Percentiles rank a stretch among this genome's conserved stretches.
These are phyloP conservation scores for Brachyptera putata DNA, from an alignment of 2,888 invertebrate genomes.

Conservation along the genomic window DNA sequence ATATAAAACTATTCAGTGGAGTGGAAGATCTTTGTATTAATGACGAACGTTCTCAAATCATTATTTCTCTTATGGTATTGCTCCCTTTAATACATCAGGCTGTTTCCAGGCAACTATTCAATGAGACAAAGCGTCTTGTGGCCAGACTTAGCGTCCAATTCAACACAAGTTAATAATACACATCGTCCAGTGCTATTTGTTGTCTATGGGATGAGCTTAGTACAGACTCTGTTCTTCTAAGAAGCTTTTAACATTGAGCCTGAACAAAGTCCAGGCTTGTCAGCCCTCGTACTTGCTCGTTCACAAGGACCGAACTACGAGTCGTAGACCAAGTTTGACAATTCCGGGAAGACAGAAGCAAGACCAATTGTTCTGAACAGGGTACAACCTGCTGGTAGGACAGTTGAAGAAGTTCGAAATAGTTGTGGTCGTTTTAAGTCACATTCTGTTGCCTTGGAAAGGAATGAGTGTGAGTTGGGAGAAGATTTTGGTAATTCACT, in stretches of 20 bases:
- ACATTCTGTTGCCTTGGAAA: background rate
- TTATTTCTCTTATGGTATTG: too few relatives aligned
- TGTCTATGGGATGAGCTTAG: background rate
- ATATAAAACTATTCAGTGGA: too few relatives aligned
- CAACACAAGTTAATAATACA: constrained; percentile 5
- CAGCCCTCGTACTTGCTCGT: constrained; percentile 10
- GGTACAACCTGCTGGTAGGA: background rate
- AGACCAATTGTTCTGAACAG: constrained; percentile 9
- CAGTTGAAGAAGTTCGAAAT: background rate
- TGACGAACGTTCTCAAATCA: too few relatives aligned
- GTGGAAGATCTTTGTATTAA: too few relatives aligned
- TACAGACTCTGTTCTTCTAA: constrained; percentile 1
- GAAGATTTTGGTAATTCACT: constrained; percentile 6
- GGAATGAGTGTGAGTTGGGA: constrained; percentile 1
- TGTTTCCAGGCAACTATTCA: too few relatives aligned
- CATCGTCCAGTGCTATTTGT: constrained; percentile 7
- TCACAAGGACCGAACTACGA: constrained; percentile 18
- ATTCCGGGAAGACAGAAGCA: constrained; percentile 11
- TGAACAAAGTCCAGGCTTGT: constrained; percentile 20
- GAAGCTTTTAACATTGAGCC: constrained; percentile 14
- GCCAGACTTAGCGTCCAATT: background rate
- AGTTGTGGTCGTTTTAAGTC: background rate
- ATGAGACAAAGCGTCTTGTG: constrained; percentile 1
- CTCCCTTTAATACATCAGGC: too few relatives aligned
- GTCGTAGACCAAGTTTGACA: constrained; percentile 15